phyloP scores from a whole-genome alignment of 2,888 invertebrate genomes.

The Melipona beecheii region DNA sequence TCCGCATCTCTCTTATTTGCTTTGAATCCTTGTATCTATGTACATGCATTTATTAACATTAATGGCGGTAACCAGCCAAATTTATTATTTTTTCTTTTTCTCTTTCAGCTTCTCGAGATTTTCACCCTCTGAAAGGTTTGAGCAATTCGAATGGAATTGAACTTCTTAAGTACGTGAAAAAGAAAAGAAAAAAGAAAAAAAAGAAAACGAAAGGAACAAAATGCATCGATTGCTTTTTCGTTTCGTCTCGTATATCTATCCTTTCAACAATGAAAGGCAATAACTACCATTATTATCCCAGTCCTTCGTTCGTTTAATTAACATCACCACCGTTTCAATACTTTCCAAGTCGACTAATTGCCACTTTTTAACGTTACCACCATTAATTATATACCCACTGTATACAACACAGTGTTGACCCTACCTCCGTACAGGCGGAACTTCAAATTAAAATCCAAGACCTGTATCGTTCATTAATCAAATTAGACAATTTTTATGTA shows the following conservation, averaged over 20 bases:
- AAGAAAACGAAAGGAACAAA: neutral
- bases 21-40: neutral
- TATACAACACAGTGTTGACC: neutral
- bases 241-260: neutral
- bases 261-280: neutral
- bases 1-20: neutral
- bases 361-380: constrained; percentile 35
- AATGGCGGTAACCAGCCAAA: constrained; percentile 39
- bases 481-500: constrained; percentile 1
- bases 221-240: constrained; percentile 12
- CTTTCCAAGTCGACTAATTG: neutral
- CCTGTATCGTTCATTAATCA: neutral
- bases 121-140: neutral
- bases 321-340: neutral
- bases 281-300: neutral
- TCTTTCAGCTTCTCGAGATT: neutral
- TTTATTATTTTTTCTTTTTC: neutral
- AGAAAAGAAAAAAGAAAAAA: neutral
- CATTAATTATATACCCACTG: constrained; percentile 30
- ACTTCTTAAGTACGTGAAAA: too few relatives aligned
- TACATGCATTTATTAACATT: neutral
- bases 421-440: constrained; percentile 35
- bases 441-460: constrained; percentile 43
- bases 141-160: constrained; percentile 15
- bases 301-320: neutral